Conservation (phyloP, 1,140 invertebrate species). For the Drosophila teissieri region DNA sequence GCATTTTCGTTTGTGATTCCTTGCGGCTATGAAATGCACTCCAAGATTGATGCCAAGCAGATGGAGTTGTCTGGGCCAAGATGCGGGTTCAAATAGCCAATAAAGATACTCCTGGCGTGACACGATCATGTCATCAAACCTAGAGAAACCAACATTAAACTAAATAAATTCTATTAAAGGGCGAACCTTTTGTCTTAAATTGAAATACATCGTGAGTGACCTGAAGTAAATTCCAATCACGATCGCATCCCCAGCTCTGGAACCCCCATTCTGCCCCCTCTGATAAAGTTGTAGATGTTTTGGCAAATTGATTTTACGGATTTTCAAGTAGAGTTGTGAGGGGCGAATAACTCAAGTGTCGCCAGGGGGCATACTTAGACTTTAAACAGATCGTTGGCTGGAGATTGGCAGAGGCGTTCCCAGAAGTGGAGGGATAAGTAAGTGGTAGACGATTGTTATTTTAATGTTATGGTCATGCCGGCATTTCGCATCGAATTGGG, state of each 20-base stretch:
- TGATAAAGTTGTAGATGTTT: slow-evolving; percentile 82
- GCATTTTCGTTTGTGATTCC: slow-evolving; percentile 14
- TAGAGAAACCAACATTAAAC: too few species aligned
- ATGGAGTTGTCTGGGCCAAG: slow-evolving; percentile 67
- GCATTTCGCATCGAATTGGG: slow-evolving; percentile 46
- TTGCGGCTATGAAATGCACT: slow-evolving; percentile 38
- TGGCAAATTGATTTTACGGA: slow-evolving; percentile 81
- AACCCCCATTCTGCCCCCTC: slow-evolving; percentile 4
- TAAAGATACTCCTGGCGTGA: not conserved
- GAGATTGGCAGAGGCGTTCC: slow-evolving; percentile 51
- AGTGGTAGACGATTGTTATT: slow-evolving; percentile 81
- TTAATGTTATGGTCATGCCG: slow-evolving; percentile 75
- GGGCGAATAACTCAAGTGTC: slow-evolving; percentile 74
- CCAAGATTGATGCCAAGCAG: slow-evolving; percentile 59
- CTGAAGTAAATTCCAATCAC: not conserved
- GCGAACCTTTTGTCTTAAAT: not conserved
- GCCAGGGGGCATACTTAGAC: slow-evolving; percentile 77
- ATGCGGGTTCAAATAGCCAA: slow-evolving; percentile 53
- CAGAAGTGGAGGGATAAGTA: slow-evolving; percentile 65
- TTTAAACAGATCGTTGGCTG: slow-evolving; percentile 77
- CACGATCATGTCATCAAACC: not conserved
- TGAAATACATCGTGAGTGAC: not conserved
- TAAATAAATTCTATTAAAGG: too few species aligned
- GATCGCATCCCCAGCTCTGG: not conserved
- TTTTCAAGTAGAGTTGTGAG: slow-evolving; percentile 48